A percentile compares a stretch with the other conserved stretches of the same genome.
phyloP scores from a whole-genome alignment of 2,113 vertebrate genomes.

The Bos taurus region ARS-UCD2.0 NC_037334.1:60068501-60069000 shows the following conservation, averaged over 20 bases:
- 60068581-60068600: neutral
- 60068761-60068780: too few relatives aligned
- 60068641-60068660: neutral
- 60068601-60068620: too few relatives aligned
- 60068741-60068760: neutral
- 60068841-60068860: neutral
- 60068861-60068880: neutral
- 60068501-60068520: neutral
- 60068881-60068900: neutral
- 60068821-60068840: neutral
- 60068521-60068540: neutral
- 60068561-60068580: neutral
- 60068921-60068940: neutral
- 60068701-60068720: neutral
- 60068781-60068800: neutral
- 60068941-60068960: neutral
- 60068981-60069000: conserved; percentile 27
- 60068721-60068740: neutral
- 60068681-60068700: neutral
- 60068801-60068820: neutral
- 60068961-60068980: neutral
- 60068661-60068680: neutral
- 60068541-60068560: neutral
- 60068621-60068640: neutral
- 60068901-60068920: neutral